Evolutionary conservation across 2,888 invertebrate species (phyloP).

Genomic region (Oxyteleia sp.): DNA sequence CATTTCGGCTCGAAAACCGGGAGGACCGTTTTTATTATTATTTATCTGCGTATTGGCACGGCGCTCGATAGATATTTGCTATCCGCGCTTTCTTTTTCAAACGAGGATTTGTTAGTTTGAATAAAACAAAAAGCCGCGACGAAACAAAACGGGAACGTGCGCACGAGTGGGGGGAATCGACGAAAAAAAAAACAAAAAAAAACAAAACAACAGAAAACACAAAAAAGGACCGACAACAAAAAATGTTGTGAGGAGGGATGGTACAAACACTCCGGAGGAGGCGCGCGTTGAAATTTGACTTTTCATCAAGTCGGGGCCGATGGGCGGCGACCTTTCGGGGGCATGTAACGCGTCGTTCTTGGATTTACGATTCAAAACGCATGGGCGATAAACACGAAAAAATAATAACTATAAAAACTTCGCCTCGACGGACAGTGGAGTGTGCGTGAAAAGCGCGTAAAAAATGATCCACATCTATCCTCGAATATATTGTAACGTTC

Average conservation of each 20-base stretch:
- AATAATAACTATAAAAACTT: slow-evolving; percentile 83
- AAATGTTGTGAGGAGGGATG: too few species aligned
- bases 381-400: slow-evolving; percentile 80
- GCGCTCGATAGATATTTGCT: slow-evolving; percentile 68
- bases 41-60: slow-evolving; percentile 71
- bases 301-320: slow-evolving; percentile 22
- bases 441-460: slow-evolving; percentile 77
- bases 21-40: slow-evolving; percentile 73
- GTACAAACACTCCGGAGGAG: slow-evolving; percentile 46
- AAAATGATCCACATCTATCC: slow-evolving; percentile 77
- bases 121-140: slow-evolving; percentile 39
- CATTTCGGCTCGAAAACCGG: slow-evolving; percentile 80
- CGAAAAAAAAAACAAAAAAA: slow-evolving; percentile 13
- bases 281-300: slow-evolving; percentile 48
- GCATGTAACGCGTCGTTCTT: slow-evolving; percentile 74
- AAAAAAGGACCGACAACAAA: too few species aligned
- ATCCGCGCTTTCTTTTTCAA: slow-evolving; percentile 60
- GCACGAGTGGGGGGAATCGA: too few species aligned
- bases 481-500: slow-evolving; percentile 72
- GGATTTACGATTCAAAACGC: slow-evolving; percentile 82
- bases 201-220: slow-evolving; percentile 7
- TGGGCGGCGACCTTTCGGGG: slow-evolving; percentile 48
- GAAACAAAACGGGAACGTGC: slow-evolving; percentile 9
- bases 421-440: slow-evolving; percentile 60
- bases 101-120: slow-evolving; percentile 65